Evolutionary conservation across 2,888 invertebrate genomes (phyloP), one percentile per base, ranked within the genome.

Genomic region (Diaprepes abbreviatus): DNA sequence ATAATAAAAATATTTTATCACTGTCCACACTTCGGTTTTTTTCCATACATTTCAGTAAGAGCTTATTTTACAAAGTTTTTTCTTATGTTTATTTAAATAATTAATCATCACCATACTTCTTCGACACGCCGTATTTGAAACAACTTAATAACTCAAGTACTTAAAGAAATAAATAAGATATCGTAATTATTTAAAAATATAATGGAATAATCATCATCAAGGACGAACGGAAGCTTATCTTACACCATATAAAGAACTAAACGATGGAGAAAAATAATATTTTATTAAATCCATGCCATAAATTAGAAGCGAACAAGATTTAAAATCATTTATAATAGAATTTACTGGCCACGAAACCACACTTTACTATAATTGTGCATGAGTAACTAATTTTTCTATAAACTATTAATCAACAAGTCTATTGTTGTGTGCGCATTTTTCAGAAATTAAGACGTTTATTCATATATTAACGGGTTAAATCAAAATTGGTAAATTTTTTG

Each of bases 181-280:
- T 45, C 17, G 48, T 48, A 12, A 48, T 24, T 12, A 12, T 24
- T 10, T 48, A 48, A 48, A 28, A 48, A 48, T 48, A 48, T 19
- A 48, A 28, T 24, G 12, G 45, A 9, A 45, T 19, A 24, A 48
- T 6, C 10, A 45, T 1, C 24, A 48, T 14, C 48, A 48, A 48
- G 48, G 48, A 12, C 28, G 7, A 6, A 48, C 24, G 28, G 48
- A 48, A 48, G 48, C 48, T 14, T 48, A 28, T 48, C 12, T 9
- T 14, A 48, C 28, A 48, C 17, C 14, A 14, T 14, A 12, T n/a
- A 6, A 14, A 1, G 28, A 48, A 48, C 48, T 48, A 6, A 48
- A 24, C 24, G 3, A 24, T 24, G 24, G 5, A 4, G 24, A 24
- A 17, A 28, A 14, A 48, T 48, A 3, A 24, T 28, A 7, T 21